Evolutionary conservation across 2,888 invertebrate species (phyloP).

Genomic region (Antitype chi): DNA sequence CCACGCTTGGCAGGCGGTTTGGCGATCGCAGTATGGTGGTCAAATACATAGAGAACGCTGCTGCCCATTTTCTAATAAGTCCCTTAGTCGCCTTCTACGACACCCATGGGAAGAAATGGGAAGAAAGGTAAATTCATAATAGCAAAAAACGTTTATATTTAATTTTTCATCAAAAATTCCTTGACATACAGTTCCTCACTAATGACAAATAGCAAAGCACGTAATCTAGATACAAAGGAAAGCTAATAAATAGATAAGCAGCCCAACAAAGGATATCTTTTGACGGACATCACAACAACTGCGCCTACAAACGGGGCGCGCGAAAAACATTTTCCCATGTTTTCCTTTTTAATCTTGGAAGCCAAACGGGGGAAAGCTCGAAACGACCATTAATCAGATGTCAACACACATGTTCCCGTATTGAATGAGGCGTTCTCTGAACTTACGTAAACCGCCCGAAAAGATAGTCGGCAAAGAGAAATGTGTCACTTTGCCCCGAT

Average conservation of each 20-base stretch:
- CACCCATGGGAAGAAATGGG: too few species aligned
- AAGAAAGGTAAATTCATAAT: neutral
- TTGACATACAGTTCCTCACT: neutral
- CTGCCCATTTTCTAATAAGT: too few species aligned
- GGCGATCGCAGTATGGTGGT: too few species aligned
- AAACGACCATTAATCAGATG: conserved; percentile 81
- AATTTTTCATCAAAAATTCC: neutral
- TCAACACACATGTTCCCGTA: conserved; percentile 76
- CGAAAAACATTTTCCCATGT: conserved; percentile 66
- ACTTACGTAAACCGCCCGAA: conserved; percentile 72
- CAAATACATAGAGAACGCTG: too few species aligned
- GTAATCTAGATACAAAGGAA: conserved; percentile 25
- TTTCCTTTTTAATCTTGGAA: conserved; percentile 72
- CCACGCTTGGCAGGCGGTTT: too few species aligned
- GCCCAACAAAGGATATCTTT: conserved; percentile 47
- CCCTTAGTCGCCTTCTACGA: too few species aligned
- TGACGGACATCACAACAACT: conserved; percentile 54
- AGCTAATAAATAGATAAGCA: conserved; percentile 47
- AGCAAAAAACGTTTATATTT: neutral
- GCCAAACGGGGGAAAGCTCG: conserved; percentile 67
- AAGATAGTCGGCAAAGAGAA: conserved; percentile 72
- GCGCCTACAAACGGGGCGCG: conserved; percentile 47
- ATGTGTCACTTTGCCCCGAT: conserved; percentile 73
- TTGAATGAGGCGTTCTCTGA: conserved; percentile 73
- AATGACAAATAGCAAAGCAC: neutral